Evolutionary conservation across 2,797 vertebrate species (phyloP).

Genomic region (Urophycis tenuis): DNA sequence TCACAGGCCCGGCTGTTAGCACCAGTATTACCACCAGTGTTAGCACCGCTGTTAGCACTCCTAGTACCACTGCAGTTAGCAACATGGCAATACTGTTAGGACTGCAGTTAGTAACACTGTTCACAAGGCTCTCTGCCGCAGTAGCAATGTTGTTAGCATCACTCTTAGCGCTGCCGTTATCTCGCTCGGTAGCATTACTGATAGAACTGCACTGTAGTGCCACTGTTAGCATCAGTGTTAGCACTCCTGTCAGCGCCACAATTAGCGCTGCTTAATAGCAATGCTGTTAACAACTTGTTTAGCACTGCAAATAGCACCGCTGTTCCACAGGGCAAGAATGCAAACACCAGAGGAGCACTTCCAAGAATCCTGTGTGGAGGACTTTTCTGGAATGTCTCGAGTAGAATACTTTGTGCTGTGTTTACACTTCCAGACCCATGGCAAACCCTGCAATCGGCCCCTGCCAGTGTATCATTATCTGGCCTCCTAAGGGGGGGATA

Average conservation of each 20-base stretch:
- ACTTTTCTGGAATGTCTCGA: conserved; percentile 71
- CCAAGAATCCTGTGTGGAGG: conserved; percentile 67
- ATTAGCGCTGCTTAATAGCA: not conserved
- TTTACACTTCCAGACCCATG: conserved; percentile 65
- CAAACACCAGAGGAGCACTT: conserved; percentile 58
- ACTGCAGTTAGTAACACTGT: not conserved
- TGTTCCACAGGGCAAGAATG: conserved; percentile 59
- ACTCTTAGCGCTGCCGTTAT: not conserved
- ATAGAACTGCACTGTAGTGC: not conserved
- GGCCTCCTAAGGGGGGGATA: conserved; percentile 46
- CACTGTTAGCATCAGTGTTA: not conserved
- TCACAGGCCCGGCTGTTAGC: conserved; percentile 40
- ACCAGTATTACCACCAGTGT: not conserved
- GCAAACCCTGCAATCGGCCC: conserved; percentile 66
- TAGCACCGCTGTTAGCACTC: not conserved
- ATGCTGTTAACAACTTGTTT: not conserved
- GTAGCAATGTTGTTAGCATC: not conserved
- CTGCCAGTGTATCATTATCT: conserved; percentile 63
- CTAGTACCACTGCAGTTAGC: not conserved
- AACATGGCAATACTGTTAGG: not conserved
- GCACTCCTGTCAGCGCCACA: not conserved
- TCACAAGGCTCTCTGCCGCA: not conserved
- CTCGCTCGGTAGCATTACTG: not conserved
- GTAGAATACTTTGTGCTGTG: conserved; percentile 53
- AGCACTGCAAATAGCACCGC: conserved; percentile 13